Conservation (phyloP, 2,888 invertebrate species). For the Leptinotarsa tumamoca region DNA sequence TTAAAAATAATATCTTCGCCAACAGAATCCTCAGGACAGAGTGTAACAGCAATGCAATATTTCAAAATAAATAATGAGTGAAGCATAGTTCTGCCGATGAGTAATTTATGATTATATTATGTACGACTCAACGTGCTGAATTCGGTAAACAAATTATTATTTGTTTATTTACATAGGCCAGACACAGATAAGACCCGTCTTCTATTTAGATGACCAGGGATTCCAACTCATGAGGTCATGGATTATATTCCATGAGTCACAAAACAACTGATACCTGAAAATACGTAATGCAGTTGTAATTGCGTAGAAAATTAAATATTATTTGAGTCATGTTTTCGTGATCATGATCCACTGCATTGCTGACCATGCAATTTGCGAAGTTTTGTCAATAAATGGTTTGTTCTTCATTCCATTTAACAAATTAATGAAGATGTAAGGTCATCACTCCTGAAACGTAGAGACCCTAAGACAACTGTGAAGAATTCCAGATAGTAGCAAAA, state of each 20-base stretch:
- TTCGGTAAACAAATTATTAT: neutral
- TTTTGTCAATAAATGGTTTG: too few species aligned
- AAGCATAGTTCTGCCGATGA: neutral
- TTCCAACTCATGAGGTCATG: constrained; percentile 2
- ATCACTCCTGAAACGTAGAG: too few species aligned
- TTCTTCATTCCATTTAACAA: too few species aligned
- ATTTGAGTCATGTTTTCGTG: neutral
- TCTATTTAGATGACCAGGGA: neutral
- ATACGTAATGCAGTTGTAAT: neutral
- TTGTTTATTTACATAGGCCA: constrained; percentile 1
- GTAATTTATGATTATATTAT: constrained; percentile 1
- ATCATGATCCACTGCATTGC: too few species aligned
- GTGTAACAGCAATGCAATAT: too few species aligned
- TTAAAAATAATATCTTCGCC: too few species aligned
- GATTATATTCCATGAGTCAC: neutral
- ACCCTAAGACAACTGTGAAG: too few species aligned
- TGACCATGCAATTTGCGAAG: too few species aligned
- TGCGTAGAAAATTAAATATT: neutral
- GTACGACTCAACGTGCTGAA: neutral
- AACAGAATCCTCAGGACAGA: too few species aligned
- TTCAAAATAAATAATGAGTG: too few species aligned
- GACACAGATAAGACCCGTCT: neutral
- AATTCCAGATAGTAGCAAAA: too few species aligned
- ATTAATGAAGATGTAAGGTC: too few species aligned
- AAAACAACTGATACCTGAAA: neutral